Evolutionary conservation across 2,113 vertebrate species (phyloP).

Genomic region (Erythrocercus mccallii): DNA sequence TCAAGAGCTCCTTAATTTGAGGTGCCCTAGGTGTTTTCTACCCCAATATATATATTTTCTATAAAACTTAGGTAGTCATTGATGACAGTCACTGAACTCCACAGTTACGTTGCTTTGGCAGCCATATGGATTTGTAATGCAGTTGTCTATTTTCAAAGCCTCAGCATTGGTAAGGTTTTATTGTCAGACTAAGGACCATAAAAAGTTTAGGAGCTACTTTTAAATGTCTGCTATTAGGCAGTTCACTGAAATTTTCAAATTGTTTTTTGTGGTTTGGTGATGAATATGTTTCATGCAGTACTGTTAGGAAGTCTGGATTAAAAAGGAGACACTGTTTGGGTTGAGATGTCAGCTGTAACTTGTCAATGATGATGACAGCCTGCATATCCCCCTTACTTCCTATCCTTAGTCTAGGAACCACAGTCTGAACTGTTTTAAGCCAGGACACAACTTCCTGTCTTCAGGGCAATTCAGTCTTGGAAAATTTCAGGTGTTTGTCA

Average conservation of each 20-base stretch:
- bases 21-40: not conserved
- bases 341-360: slow-evolving; percentile 15
- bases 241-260: not conserved
- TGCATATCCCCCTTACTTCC: not conserved
- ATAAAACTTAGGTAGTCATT: not conserved
- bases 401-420: not conserved
- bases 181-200: not conserved
- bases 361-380: not conserved
- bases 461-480: not conserved
- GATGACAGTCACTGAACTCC: not conserved
- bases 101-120: not conserved
- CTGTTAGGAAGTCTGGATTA: slow-evolving; percentile 20
- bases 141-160: not conserved
- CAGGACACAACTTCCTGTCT: not conserved
- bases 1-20: not conserved
- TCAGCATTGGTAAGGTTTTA: not conserved
- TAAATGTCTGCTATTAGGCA: not conserved
- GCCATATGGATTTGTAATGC: not conserved
- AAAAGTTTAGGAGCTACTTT: not conserved
- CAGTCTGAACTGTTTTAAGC: not conserved
- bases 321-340: slow-evolving; percentile 12
- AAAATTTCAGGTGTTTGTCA: slow-evolving; percentile 20
- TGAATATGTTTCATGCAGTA: not conserved
- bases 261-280: not conserved
- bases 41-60: not conserved